Evolutionary conservation across 1,140 invertebrate species (phyloP), one percentile per base, ranked within the genome.

Genomic region (Euglossa dilemma): DNA sequence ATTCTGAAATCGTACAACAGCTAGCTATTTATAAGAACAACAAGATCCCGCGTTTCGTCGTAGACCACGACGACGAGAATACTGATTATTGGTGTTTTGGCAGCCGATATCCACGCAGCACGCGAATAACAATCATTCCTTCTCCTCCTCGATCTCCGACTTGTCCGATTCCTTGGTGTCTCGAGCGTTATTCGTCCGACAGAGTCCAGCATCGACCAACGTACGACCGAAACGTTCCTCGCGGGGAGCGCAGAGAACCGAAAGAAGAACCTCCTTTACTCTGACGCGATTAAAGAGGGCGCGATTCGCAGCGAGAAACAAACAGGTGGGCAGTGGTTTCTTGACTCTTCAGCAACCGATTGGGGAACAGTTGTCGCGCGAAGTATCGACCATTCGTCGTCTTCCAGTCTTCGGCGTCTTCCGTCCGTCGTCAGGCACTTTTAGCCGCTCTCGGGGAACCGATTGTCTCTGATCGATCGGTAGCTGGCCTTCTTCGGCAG

Each of bases 41-140:
- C 36, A 66, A 72, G 82, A 47, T 52, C 67, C 67, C 50, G 54
- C n/a, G 23, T 20, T 20, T 61, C 20, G n/a, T 47, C 74, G 47
- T 64, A 57, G n/a, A 73, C 64, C 57, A 45, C 63, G 70, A 84
- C 64, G 82, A 81, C 56, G 69, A 85, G 56, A 85, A 85, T 88
- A 88, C 83, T 87, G 79, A 80, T 88, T 88, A 88, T 77, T 88
- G 86, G 80, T 83, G 72, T 83, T 88, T 88, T 88, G 87, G 87
- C 87, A 88, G 83, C 86, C 83, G 80, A 85, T 85, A 69, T 76
- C 85, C 83, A 78, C 73, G 82, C 73, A 56, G 47, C 71, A 57
- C 57, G 82, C 87, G 87, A 88, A 81, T 77, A 67, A 43, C 75
- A 76, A 80, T 72, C 36, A 36, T 83, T 47, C n/a, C 64, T 80